Percentiles rank a stretch among this genome's conserved stretches.
Conservation (phyloP, 2,888 invertebrate species). For the Zootermopsis nevadensis region DNA sequence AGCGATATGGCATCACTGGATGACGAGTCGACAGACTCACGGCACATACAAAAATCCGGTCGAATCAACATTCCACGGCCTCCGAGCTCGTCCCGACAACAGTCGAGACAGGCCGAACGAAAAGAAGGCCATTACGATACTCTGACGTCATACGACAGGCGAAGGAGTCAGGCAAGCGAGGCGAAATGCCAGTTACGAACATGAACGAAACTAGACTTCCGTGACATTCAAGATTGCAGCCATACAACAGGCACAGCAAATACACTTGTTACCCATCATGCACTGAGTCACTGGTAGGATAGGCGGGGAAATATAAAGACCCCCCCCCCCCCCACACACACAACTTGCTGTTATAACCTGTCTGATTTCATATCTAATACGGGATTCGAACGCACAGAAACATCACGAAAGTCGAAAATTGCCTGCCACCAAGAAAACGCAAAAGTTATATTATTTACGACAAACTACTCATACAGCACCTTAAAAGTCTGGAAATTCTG, state of each 20-base stretch:
- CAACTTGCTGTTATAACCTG: too few species aligned
- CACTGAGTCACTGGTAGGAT: neutral
- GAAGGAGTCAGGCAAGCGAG: constrained; percentile 18
- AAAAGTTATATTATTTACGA: too few species aligned
- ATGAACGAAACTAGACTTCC: constrained; percentile 30
- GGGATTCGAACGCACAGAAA: too few species aligned
- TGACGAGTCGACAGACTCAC: constrained; percentile 44
- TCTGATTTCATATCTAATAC: too few species aligned
- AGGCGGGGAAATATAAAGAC: neutral
- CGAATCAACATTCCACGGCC: constrained; percentile 42
- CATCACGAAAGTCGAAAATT: too few species aligned
- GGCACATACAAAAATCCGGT: constrained; percentile 38
- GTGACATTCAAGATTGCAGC: constrained; percentile 18
- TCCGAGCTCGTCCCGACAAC: constrained; percentile 30
- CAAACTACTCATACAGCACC: too few species aligned
- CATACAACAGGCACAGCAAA: neutral
- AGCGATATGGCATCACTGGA: constrained; percentile 42
- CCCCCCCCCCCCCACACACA: too few species aligned
- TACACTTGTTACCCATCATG: neutral
- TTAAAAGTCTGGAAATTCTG: too few species aligned
- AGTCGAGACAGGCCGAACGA: constrained; percentile 33
- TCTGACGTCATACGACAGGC: constrained; percentile 34
- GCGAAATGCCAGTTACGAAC: constrained; percentile 43
- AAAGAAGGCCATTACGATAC: constrained; percentile 39
- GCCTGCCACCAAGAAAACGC: too few species aligned